Evolutionary conservation across 1,140 invertebrate species (phyloP), one percentile per base, ranked within the genome.

Genomic region (Oreohelix idahoensis): DNA sequence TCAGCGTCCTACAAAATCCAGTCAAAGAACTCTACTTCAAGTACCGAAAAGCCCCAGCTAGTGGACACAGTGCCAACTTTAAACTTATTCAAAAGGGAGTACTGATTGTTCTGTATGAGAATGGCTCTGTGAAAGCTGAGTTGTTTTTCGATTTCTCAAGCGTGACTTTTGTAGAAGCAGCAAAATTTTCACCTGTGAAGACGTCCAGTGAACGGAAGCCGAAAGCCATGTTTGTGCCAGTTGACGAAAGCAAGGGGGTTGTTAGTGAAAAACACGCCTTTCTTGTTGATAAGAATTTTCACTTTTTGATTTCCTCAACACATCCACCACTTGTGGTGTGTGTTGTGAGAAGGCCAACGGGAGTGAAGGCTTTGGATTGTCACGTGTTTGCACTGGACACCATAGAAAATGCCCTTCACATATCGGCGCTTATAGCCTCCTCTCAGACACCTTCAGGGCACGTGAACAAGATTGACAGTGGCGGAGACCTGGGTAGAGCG

Each of bases 301-400:
- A 87, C 45, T 86, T 84, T 82, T 74, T 89, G 29, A 63, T 82
- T 0, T 85, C 88, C 69, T 69, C 84, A 29, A 74, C 82, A 35
- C 89, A 90, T 63, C 88, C 87, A 26, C 84, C 88, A 0, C 83
- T 90, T 32, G 45, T 90, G 0, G 87, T 86, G 0, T 88, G 88
- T 74, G 87, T 90, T 1, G 83, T 89, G 79, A 79, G 89, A n/a
- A 81, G 87, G 45, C 87, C 84, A n/a, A 80, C 83, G 32, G 89
- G 89, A 10, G 86, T 89, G 10, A 87, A 87, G 66, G 86, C 88
- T 20, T 39, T 90, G 53, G 89, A 90, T 69, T 88, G 87, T 76
- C 89, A 90, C 77, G 84, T 86, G 17, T 90, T 90, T 82, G 83
- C 88, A 23, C 81, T 88, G 79, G 86, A 88, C 58, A 83, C 78